phyloP scores from a whole-genome alignment of 2,797 vertebrate genomes.

The Pangasius djambal region DNA sequence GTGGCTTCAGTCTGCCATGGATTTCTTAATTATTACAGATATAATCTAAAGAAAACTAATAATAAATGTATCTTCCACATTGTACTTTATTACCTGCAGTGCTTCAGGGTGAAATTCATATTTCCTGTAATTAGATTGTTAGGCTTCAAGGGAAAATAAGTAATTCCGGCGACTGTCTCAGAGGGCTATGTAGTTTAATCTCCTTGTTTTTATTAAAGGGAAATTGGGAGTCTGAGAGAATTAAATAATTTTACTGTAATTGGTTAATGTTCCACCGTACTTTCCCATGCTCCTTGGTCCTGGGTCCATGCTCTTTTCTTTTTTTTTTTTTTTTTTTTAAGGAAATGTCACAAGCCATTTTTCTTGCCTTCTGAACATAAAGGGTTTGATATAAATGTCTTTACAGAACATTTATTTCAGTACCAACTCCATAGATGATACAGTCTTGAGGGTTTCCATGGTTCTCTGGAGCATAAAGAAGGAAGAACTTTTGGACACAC shows the following conservation, averaged over 20 bases:
- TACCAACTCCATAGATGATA: conserved; percentile 19
- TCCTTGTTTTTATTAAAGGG: conserved; percentile 52
- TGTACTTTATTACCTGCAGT: background rate
- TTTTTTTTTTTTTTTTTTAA: conserved; percentile 47
- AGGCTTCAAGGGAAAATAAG: background rate
- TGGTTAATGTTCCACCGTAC: conserved; percentile 38
- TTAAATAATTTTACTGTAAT: conserved; percentile 59
- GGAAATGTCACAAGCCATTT: conserved; percentile 22
- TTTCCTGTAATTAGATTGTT: background rate
- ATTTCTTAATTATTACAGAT: background rate
- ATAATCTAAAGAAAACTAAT: background rate
- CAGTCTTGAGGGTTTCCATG: conserved; percentile 37
- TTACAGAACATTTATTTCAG: conserved; percentile 13
- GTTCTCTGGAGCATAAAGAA: conserved; percentile 31
- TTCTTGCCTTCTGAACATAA: conserved; percentile 33
- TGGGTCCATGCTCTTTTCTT: conserved; percentile 36
- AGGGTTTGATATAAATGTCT: conserved; percentile 16
- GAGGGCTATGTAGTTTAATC: background rate
- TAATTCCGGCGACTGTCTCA: background rate
- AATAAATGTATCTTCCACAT: background rate
- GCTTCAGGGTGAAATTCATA: background rate
- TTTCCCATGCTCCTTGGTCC: conserved; percentile 65
- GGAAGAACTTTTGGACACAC: conserved; percentile 9
- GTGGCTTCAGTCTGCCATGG: background rate
- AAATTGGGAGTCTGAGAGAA: conserved; percentile 60